Percentiles rank a stretch among this genome's conserved stretches.
Conservation (phyloP, 2,113 vertebrate species). For the Oceanites oceanicus region DNA sequence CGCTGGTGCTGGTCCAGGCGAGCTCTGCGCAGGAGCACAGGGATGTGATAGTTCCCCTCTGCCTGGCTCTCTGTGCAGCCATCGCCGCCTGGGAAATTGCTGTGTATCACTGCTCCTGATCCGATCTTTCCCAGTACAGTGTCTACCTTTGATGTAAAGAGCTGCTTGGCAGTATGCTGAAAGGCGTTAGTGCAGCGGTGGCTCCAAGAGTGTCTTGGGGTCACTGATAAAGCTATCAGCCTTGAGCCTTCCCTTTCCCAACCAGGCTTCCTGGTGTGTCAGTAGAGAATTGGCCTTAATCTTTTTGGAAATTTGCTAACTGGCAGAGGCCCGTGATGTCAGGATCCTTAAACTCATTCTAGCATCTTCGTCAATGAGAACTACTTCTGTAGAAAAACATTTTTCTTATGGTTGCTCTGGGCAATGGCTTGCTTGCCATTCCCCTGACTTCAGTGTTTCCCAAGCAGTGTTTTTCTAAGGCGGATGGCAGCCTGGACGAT, state of each 20-base stretch:
- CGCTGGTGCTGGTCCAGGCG: not conserved
- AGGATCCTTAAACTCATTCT: not conserved
- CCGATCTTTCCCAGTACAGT: not conserved
- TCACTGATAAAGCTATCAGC: not conserved
- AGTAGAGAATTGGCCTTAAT: not conserved
- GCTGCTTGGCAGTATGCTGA: not conserved
- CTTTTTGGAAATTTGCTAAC: not conserved
- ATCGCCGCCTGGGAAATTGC: not conserved
- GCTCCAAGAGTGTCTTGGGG: not conserved
- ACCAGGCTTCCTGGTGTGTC: not conserved
- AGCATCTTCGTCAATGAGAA: fast-evolving
- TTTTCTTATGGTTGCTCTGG: not conserved
- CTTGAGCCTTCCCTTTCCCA: not conserved
- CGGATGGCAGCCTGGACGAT: not conserved
- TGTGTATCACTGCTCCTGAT: not conserved
- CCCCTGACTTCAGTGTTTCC: not conserved
- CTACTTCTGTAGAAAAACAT: not conserved
- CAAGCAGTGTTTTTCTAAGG: not conserved
- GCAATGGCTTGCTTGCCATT: not conserved
- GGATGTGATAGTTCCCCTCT: not conserved
- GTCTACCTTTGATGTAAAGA: not conserved
- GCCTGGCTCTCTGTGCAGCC: not conserved
- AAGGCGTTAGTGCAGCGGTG: not conserved
- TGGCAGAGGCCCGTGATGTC: not conserved
- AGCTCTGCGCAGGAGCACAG: fast-evolving